These are phyloP conservation scores for Meganola albula DNA, from an alignment of 2,888 invertebrate genomes.

Conservation along the genomic window DNA sequence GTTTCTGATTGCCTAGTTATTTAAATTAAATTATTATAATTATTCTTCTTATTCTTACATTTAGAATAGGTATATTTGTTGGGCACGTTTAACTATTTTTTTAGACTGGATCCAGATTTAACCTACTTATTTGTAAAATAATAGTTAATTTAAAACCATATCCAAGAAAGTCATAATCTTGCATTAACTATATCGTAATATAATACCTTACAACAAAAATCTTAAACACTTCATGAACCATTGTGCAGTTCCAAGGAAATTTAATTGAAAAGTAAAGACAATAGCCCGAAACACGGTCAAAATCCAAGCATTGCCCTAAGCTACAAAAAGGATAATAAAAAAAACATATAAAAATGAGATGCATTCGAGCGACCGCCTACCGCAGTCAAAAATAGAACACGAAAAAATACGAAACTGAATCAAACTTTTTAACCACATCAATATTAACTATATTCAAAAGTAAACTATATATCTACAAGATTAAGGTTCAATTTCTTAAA, in stretches of 20 bases:
- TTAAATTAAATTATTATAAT: too few species aligned
- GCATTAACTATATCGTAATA: too few species aligned
- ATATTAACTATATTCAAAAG: constrained; percentile 10
- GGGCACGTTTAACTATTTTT: too few species aligned
- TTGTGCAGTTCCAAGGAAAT: constrained; percentile 21
- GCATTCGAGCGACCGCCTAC: constrained; percentile 73
- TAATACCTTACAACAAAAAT: too few species aligned
- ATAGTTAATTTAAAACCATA: too few species aligned
- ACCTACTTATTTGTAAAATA: too few species aligned
- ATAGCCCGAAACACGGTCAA: constrained; percentile 68
- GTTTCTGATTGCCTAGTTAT: too few species aligned
- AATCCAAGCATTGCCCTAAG: constrained; percentile 57
- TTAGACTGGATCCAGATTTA: too few species aligned
- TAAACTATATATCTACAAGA: neutral
- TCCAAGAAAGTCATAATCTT: too few species aligned
- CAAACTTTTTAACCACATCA: constrained; percentile 3
- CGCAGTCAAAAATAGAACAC: constrained; percentile 73
- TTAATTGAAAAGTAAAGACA: constrained; percentile 58
- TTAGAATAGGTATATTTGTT: too few species aligned
- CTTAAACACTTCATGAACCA: too few species aligned
- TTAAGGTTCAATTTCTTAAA: constrained; percentile 11
- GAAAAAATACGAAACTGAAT: constrained; percentile 29
- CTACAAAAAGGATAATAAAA: constrained; percentile 58
- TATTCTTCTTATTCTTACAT: too few species aligned
- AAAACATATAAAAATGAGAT: constrained; percentile 56